Percentiles rank a stretch among this genome's conserved stretches.
phyloP scores from a whole-genome alignment of 2,113 vertebrate genomes.

The Daboia siamensis region DNA sequence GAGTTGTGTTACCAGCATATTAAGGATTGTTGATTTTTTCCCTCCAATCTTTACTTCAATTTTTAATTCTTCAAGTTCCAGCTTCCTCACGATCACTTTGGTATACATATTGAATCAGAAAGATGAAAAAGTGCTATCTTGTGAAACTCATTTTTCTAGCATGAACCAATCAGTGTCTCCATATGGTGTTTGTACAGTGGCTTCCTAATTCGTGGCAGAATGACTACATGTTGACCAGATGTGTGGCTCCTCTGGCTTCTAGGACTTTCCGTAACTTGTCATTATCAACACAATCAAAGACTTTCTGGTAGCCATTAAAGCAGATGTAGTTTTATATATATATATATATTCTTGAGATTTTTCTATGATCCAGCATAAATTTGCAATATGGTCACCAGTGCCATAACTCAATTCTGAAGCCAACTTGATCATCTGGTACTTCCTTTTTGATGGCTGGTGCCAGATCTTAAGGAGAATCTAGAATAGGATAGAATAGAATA shows the following conservation, averaged over 20 bases:
- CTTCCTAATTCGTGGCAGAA: background rate
- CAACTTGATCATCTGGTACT: background rate
- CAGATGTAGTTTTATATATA: background rate
- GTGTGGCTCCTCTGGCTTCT: background rate
- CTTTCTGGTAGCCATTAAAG: background rate
- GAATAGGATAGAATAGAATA: too few relatives aligned
- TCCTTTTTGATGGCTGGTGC: background rate
- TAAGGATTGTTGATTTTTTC: background rate
- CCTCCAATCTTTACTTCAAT: background rate
- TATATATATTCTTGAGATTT: background rate
- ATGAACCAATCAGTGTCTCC: background rate
- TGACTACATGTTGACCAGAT: background rate
- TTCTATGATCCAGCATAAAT: background rate
- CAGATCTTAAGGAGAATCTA: background rate
- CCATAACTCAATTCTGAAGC: background rate
- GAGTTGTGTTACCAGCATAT: background rate
- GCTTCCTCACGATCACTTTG: background rate
- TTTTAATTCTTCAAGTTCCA: background rate
- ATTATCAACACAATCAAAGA: background rate
- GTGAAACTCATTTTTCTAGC: background rate
- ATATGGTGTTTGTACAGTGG: background rate
- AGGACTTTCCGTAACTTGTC: background rate
- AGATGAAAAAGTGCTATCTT: background rate
- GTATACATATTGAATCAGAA: background rate
- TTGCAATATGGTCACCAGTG: too few relatives aligned